Base-by-base conservation (phyloP, 2,888 invertebrate species). In the Axea sp. region DNA sequence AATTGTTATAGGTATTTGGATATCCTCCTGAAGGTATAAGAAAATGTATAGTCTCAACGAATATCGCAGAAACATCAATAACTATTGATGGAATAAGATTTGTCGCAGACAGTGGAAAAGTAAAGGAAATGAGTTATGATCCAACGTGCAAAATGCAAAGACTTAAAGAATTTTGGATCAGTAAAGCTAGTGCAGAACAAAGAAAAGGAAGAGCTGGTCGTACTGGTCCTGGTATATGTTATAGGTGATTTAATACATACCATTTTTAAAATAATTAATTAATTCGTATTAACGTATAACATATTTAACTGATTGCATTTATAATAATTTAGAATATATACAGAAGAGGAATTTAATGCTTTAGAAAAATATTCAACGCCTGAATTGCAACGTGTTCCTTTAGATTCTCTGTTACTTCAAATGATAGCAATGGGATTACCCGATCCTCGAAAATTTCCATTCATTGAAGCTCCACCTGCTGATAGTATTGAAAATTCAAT, bases 81-180 rank as follows among this genome's bases (percentile, higher is more conserved):
- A 99, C 99, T 0, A 98, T 99, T 55, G 99, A 99, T 86, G 99
- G 99, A 0, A 95, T 99, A 53, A 90, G 99, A 82, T 99, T 99
- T 88, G 99, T 99, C 0, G 92, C 96, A 0, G 99, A 99, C 87
- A 98, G 98, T 1, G 99, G 99, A 17, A 98, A 97, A 90, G 96
- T 95, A 0, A 98, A 98, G 89, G 96, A 98, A 88, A 98, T 99
- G 96, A 96, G 94, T 81, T 99, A 96, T 84, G 97, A 98, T 87
- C 92, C 96, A 0, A 91, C 92, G 0, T 94, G 94, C 59, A 96
- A 96, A 85, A 96, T 98, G 90, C 97, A 97, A 83, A 90, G 93
- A 28, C 88, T 97, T 0, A 95, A 96, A 86, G 98, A 99, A 88
- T 96, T 96, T 85, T 97, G 95, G 94, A 96, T 99, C 76, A 97